Conservation (phyloP, 2,888 invertebrate species). For the Choreutis nemorana region DNA sequence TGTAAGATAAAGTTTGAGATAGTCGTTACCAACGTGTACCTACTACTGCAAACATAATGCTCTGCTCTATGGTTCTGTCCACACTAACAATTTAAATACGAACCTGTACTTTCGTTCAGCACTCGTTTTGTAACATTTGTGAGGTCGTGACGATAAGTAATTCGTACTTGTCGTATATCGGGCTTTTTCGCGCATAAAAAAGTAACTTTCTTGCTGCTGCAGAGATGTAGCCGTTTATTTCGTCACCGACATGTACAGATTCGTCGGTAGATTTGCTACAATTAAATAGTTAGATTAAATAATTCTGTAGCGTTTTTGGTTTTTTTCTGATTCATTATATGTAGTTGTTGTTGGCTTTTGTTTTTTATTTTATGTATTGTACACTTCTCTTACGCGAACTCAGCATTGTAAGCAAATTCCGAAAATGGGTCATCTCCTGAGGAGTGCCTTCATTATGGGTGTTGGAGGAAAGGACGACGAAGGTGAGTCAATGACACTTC, state of each 20-base stretch:
- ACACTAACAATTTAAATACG: too few species aligned
- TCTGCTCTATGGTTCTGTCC: too few species aligned
- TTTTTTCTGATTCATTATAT: conserved; percentile 9
- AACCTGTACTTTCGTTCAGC: conserved; percentile 56
- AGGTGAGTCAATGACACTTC: too few species aligned
- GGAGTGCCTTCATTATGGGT: conserved; percentile 46
- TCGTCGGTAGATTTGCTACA: conserved; percentile 44
- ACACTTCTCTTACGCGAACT: conserved; percentile 42
- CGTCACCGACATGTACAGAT: conserved; percentile 50
- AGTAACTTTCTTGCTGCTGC: too few species aligned
- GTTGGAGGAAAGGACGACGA: conserved; percentile 39
- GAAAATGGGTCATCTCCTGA: conserved; percentile 50
- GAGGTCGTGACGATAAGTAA: conserved; percentile 33
- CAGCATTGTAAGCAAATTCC: conserved; percentile 38
- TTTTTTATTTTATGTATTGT: conserved; percentile 18
- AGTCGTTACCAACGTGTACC: too few species aligned
- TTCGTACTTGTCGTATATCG: conserved; percentile 35
- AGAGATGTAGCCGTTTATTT: conserved; percentile 57
- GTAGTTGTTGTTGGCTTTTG: conserved; percentile 15
- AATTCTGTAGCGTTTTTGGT: conserved; percentile 16
- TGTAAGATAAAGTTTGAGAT: too few species aligned
- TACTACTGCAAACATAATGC: too few species aligned
- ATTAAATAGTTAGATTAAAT: conserved; percentile 12
- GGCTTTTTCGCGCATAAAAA: too few species aligned
- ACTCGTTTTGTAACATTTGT: conserved; percentile 47